A percentile compares a stretch with the other conserved stretches of the same genome.
These are phyloP conservation scores for Artemia franciscana DNA, from an alignment of 1,140 invertebrate genomes.

Conservation along the genomic window DNA sequence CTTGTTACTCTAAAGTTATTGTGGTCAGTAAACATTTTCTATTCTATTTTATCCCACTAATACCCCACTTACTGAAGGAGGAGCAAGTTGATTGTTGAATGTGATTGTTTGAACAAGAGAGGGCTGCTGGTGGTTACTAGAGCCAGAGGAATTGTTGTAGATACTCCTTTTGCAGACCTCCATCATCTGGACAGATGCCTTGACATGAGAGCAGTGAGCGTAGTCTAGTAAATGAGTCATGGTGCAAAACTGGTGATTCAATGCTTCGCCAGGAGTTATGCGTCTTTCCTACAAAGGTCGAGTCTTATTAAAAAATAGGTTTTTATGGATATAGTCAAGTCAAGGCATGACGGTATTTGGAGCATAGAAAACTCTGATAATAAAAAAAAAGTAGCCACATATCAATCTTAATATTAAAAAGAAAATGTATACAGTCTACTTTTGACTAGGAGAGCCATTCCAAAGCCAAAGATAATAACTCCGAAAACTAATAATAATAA, in stretches of 20 bases:
- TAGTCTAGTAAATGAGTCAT: constrained; percentile 84
- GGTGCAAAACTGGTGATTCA: constrained; percentile 84
- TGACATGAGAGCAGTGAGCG: constrained; percentile 85
- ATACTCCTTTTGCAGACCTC: constrained; percentile 37
- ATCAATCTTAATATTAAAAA: no score
- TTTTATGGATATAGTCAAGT: no score
- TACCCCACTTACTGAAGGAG: constrained; percentile 32
- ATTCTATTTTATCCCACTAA: background rate
- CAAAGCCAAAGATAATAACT: no score
- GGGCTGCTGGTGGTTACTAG: constrained; percentile 26
- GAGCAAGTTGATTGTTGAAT: constrained; percentile 50
- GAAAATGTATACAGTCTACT: no score
- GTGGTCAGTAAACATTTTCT: constrained; percentile 1
- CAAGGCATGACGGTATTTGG: no score
- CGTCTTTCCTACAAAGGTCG: constrained; percentile 53
- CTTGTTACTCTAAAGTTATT: constrained; percentile 29
- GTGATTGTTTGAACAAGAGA: constrained; percentile 33
- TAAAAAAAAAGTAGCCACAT: no score
- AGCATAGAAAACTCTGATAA: no score
- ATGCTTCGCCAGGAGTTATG: constrained; percentile 78
- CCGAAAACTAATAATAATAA: no score
- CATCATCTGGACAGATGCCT: constrained; percentile 88
- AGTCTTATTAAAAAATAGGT: no score
- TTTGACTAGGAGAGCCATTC: no score
- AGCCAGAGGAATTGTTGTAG: constrained; percentile 15